Conservation (phyloP, 2,888 invertebrate species). For the Tinea semifulvella region DNA sequence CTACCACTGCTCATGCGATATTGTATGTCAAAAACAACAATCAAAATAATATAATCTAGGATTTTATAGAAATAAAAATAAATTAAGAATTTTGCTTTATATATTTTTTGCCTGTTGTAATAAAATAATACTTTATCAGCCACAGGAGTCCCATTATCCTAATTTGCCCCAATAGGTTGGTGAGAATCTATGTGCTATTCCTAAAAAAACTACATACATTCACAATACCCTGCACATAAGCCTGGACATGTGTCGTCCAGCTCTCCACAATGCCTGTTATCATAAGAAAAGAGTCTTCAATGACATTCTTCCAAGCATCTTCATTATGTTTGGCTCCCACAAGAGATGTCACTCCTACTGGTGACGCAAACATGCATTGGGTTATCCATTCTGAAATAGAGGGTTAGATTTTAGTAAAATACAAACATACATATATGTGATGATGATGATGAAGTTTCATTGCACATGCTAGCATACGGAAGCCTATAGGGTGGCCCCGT, state of each 20-base stretch:
- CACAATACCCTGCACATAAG: conserved; percentile 30
- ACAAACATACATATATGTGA: no score
- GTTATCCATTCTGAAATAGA: conserved; percentile 41
- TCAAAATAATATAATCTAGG: no score
- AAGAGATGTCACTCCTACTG: conserved; percentile 27
- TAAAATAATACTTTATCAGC: no score
- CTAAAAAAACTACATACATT: conserved; percentile 23
- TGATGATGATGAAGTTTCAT: no score
- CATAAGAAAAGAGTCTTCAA: conserved; percentile 32
- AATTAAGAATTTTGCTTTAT: no score
- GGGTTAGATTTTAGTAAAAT: no score
- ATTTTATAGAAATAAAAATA: no score
- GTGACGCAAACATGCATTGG: conserved; percentile 32
- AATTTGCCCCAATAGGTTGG: not conserved
- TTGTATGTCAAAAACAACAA: no score
- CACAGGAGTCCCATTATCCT: not conserved
- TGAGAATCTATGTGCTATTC: not conserved
- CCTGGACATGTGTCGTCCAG: conserved; percentile 22
- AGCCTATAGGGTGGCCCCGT: no score
- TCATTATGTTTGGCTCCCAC: conserved; percentile 23
- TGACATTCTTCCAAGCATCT: conserved; percentile 28
- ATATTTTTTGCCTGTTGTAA: no score
- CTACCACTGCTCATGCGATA: no score
- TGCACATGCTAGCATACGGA: no score
- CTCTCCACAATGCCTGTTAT: conserved; percentile 26